These are phyloP conservation scores for Fabriciana adippe DNA, from an alignment of 2,888 invertebrate species.

Conservation along the genomic window DNA sequence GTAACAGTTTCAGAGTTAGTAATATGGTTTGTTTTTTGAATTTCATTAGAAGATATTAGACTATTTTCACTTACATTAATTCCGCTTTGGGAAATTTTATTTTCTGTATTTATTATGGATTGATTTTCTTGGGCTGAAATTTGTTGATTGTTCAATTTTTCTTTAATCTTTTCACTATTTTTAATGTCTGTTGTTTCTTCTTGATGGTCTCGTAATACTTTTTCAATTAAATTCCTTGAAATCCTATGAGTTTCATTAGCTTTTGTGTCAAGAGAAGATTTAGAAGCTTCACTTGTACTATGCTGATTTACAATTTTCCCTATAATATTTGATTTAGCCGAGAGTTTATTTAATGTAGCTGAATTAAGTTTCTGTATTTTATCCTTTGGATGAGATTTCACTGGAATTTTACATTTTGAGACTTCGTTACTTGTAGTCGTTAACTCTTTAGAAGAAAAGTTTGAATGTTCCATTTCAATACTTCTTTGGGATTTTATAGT, in stretches of 20 bases:
- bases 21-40: background rate
- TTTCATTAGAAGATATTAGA: background rate
- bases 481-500: constrained; percentile 13
- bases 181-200: background rate
- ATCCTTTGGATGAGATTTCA: constrained; percentile 4
- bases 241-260: background rate
- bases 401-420: constrained; percentile 19
- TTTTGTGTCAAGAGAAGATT: background rate
- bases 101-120: background rate
- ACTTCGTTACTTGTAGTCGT: constrained; percentile 2
- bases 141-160: background rate
- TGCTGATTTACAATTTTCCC: constrained; percentile 5
- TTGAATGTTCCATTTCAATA: constrained; percentile 6
- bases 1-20: background rate
- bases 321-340: constrained; percentile 1
- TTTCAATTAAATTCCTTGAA: background rate
- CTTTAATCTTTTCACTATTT: background rate
- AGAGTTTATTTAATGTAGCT: constrained; percentile 16
- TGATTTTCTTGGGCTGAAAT: background rate
- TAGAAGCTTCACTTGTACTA: background rate
- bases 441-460: constrained; percentile 2
- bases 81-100: background rate
- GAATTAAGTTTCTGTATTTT: constrained; percentile 24
- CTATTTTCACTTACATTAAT: background rate
- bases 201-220: background rate